A percentile compares a stretch with the other conserved stretches of the same genome.
These are phyloP conservation scores for Nothobranchius furzeri DNA, from an alignment of 2,113 vertebrate genomes.

Conservation along the genomic window DNA sequence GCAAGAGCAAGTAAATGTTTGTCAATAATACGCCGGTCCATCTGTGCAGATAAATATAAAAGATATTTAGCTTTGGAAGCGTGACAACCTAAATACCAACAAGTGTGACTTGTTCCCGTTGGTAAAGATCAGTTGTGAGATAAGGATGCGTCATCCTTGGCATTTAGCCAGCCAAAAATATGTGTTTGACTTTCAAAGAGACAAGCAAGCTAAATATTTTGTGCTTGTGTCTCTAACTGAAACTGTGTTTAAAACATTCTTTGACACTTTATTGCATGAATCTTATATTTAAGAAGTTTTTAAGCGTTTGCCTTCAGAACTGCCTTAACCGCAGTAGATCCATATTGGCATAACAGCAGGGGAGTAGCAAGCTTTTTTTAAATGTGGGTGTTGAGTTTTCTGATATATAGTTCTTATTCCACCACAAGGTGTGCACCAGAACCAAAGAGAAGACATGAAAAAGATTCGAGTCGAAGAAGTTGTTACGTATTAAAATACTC, in stretches of 20 bases:
- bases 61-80: conserved; percentile 47
- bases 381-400: no score
- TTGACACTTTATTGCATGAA: no score
- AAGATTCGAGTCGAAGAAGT: no score
- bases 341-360: no score
- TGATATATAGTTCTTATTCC: no score
- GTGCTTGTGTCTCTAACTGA: neutral
- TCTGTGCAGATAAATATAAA: conserved; percentile 46
- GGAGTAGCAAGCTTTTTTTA: no score
- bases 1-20: conserved; percentile 66
- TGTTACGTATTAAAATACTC: no score
- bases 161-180: conserved; percentile 1
- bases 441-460: no score
- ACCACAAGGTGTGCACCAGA: no score
- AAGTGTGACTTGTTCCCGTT: conserved; percentile 17
- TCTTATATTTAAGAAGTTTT: no score
- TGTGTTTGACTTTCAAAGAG: neutral
- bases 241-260: neutral
- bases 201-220: neutral
- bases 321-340: no score
- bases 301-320: no score
- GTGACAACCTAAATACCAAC: conserved; percentile 46
- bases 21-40: conserved; percentile 51
- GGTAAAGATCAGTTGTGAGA: conserved; percentile 13
- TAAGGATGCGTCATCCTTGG: conserved; percentile 15